Evolutionary conservation across 1,140 invertebrate genomes (phyloP).

Genomic region (Caenorhabditis inopinata): DNA sequence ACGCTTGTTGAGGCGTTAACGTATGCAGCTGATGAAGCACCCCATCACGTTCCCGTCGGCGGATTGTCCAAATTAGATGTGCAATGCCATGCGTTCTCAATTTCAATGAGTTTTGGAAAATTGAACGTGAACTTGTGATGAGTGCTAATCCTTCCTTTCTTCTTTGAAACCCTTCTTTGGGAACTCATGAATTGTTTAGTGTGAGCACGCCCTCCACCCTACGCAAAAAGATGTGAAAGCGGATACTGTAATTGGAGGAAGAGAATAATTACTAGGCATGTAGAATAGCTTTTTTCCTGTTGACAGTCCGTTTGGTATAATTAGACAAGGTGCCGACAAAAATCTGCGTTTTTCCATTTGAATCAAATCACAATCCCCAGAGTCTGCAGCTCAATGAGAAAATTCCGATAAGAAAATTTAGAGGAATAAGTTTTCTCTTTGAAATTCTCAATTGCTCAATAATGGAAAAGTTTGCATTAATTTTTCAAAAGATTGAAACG

Average conservation of each 20-base stretch:
- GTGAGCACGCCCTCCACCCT: neutral
- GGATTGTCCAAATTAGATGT: slow-evolving; percentile 20
- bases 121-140: slow-evolving; percentile 12
- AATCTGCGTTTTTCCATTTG: neutral
- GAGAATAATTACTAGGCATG: neutral
- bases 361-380: neutral
- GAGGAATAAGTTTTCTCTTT: too few relatives aligned
- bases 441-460: neutral
- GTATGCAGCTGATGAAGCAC: slow-evolving; percentile 20
- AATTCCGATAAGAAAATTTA: too few relatives aligned
- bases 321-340: neutral
- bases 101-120: neutral
- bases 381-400: slow-evolving; percentile 40
- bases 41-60: neutral
- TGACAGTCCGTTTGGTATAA: slow-evolving; percentile 5
- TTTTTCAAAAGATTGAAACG: neutral
- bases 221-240: neutral
- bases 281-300: slow-evolving; percentile 5
- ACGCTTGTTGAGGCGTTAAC: slow-evolving; percentile 31
- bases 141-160: neutral
- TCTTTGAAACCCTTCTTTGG: neutral
- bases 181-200: neutral
- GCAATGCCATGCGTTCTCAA: neutral
- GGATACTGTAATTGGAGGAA: slow-evolving; percentile 11
- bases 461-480: neutral